phyloP scores from a whole-genome alignment of 2,888 invertebrate genomes.

The Phyllotreta striolata region DNA sequence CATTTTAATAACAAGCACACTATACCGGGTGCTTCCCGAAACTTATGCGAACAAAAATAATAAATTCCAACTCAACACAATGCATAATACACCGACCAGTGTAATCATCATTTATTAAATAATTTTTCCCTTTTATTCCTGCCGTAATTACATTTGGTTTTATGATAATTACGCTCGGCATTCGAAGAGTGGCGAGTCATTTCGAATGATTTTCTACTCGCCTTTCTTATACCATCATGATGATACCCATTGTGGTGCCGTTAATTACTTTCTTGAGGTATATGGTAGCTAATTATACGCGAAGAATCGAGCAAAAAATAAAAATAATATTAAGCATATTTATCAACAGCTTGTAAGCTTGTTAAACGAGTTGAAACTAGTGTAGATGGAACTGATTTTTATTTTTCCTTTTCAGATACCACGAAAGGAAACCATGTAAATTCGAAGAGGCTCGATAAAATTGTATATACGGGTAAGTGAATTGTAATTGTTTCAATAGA shows the following conservation, averaged over 20 bases:
- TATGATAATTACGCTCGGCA: constrained; percentile 9
- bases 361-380: background rate
- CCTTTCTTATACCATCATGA: background rate
- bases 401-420: constrained; percentile 33
- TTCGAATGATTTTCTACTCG: constrained; percentile 1
- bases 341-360: background rate
- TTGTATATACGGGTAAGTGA: constrained; percentile 36
- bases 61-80: too few relatives aligned
- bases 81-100: background rate
- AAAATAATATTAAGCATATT: background rate
- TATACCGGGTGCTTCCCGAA: too few relatives aligned
- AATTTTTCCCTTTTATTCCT: constrained; percentile 8
- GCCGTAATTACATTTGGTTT: constrained; percentile 6
- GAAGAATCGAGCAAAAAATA: background rate
- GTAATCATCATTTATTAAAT: constrained; percentile 9
- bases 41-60: too few relatives aligned
- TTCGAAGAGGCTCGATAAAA: constrained; percentile 25
- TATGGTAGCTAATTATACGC: constrained; percentile 7
- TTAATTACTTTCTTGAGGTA: constrained; percentile 13
- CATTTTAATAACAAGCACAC: too few relatives aligned
- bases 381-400: background rate
- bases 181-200: constrained; percentile 5
- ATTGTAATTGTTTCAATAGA: constrained; percentile 8
- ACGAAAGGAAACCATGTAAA: constrained; percentile 34
- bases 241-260: constrained; percentile 2